A percentile compares a stretch with the other conserved stretches of the same genome.
These are phyloP conservation scores for Xylophagus ater DNA, from an alignment of 2,888 invertebrate genomes.

Conservation along the genomic window DNA sequence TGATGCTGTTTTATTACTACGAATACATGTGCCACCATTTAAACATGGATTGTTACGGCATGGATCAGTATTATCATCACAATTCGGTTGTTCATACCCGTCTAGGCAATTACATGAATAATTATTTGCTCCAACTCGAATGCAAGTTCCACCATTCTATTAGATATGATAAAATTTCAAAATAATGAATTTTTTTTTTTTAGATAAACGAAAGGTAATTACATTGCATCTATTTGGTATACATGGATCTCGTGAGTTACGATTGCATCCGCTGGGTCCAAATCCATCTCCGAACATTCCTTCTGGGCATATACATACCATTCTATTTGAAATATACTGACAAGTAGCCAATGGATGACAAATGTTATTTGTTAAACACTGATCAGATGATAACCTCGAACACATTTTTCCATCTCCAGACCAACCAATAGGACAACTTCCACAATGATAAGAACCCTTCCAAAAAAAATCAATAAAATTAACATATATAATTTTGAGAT, in stretches of 20 bases:
- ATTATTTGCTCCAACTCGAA: constrained; percentile 22
- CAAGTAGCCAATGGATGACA: constrained; percentile 78
- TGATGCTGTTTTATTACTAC: constrained; percentile 14
- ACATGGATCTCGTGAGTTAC: constrained; percentile 39
- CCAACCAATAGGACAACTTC: constrained; percentile 78
- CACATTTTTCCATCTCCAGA: constrained; percentile 74
- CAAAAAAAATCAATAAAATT: not conserved
- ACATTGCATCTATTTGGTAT: constrained; percentile 45
- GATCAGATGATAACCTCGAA: constrained; percentile 23
- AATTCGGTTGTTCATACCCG: constrained; percentile 45
- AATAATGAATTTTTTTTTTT: constrained; percentile 20
- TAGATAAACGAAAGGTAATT: constrained; percentile 37
- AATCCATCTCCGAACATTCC: constrained; percentile 76
- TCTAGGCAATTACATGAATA: constrained; percentile 30
- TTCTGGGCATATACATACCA: constrained; percentile 64
- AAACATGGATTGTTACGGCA: constrained; percentile 67
- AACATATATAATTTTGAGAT: not conserved
- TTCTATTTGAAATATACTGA: constrained; percentile 52
- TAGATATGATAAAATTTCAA: constrained; percentile 29
- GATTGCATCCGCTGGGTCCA: constrained; percentile 63
- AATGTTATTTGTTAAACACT: constrained; percentile 36
- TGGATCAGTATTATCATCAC: constrained; percentile 46
- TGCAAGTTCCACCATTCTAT: constrained; percentile 44
- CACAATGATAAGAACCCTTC: constrained; percentile 76
- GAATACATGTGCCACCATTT: constrained; percentile 67